A percentile compares a stretch with the other conserved stretches of the same genome.
Evolutionary conservation across 1,140 invertebrate species (phyloP).

Genomic region (Drosophila serrata): DNA sequence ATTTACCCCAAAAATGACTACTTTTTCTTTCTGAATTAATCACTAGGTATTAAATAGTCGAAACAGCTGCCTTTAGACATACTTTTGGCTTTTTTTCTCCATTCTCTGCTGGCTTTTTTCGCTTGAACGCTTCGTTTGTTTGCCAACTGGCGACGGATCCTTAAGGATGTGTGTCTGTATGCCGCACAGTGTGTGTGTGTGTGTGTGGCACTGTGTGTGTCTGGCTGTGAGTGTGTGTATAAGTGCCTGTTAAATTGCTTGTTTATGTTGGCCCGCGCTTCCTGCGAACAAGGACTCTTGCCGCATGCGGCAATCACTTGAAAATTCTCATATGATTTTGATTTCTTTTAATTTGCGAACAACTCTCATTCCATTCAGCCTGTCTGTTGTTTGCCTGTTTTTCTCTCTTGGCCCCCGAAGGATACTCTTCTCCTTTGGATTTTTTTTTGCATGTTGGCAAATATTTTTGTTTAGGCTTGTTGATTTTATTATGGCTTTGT

Average conservation of each 20-base stretch:
- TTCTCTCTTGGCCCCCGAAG: too few species aligned
- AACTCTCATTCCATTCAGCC: slow-evolving; percentile 2
- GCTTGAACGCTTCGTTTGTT: slow-evolving; percentile 83
- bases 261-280: slow-evolving; percentile 74
- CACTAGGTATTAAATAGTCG: not conserved
- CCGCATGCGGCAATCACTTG: slow-evolving; percentile 62
- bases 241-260: slow-evolving; percentile 81
- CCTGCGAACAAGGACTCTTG: slow-evolving; percentile 40
- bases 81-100: not conserved
- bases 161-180: slow-evolving; percentile 38
- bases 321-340: slow-evolving; percentile 81
- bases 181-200: slow-evolving; percentile 16
- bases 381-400: not conserved
- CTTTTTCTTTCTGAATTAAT: not conserved
- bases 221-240: slow-evolving; percentile 27
- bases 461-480: slow-evolving; percentile 70
- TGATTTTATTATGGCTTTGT: slow-evolving; percentile 67
- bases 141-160: slow-evolving; percentile 70
- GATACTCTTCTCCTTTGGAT: not conserved
- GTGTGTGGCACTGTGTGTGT: slow-evolving; percentile 9
- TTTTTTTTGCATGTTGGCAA: slow-evolving; percentile 49
- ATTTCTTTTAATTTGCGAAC: slow-evolving; percentile 77
- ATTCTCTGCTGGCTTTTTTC: slow-evolving; percentile 70
- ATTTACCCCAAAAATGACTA: not conserved
- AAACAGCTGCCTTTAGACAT: not conserved